Percentiles rank a stretch among this genome's conserved stretches.
phyloP scores from a whole-genome alignment of 2,797 vertebrate genomes.

The Notoglanidium macrostoma region DNA sequence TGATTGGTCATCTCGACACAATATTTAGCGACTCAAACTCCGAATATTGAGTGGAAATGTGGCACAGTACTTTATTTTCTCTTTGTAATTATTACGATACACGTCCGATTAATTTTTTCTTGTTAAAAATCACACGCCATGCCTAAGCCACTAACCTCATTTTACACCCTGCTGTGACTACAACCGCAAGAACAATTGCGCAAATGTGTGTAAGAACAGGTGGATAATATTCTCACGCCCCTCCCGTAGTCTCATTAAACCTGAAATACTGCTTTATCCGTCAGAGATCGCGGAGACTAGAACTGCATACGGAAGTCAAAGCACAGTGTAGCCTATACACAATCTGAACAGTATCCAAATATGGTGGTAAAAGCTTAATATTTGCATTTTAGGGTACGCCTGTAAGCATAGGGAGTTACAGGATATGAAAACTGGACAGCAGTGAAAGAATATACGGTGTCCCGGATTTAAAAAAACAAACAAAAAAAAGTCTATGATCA shows the following conservation, averaged over 20 bases:
- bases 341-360: neutral
- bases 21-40: no score
- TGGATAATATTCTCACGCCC: neutral
- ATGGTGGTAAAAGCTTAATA: neutral
- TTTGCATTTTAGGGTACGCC: neutral
- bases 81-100: neutral
- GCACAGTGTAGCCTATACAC: neutral
- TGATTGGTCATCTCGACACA: no score
- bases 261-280: neutral
- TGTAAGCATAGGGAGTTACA: no score
- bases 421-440: neutral
- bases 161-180: neutral
- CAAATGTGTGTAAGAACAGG: no score
- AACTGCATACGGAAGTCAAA: neutral
- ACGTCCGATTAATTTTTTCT: neutral
- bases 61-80: neutral
- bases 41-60: neutral
- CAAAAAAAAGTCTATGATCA: neutral
- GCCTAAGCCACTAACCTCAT: no score
- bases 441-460: neutral
- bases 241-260: neutral
- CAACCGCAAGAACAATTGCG: neutral
- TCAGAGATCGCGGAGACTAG: neutral
- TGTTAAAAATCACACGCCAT: neutral
- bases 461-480: neutral